These are phyloP conservation scores for Danionella dracula DNA, from an alignment of 2,797 vertebrate species.

Conservation along the genomic window DNA sequence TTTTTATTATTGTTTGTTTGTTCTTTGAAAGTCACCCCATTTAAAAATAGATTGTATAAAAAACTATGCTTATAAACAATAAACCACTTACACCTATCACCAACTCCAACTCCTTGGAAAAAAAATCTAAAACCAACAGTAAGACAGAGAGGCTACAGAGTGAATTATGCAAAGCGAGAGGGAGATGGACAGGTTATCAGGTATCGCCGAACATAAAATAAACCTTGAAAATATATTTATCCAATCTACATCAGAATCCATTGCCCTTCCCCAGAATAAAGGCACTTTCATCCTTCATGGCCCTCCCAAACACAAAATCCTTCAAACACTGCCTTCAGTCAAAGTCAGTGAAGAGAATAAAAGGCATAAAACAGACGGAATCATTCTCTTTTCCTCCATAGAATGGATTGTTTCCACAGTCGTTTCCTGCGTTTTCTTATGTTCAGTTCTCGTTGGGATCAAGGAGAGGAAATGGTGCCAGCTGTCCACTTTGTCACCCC, in stretches of 20 bases:
- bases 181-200: slow-evolving; percentile 21
- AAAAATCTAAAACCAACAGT: neutral
- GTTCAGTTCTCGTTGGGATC: slow-evolving; percentile 55
- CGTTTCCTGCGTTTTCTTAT: slow-evolving; percentile 63
- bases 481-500: slow-evolving; percentile 39
- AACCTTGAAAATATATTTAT: slow-evolving; percentile 29
- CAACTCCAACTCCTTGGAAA: too few relatives aligned
- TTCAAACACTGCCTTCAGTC: slow-evolving; percentile 16
- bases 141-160: neutral
- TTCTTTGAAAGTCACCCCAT: too few relatives aligned
- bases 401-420: slow-evolving; percentile 63
- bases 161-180: neutral
- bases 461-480: slow-evolving; percentile 49
- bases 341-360: slow-evolving; percentile 8
- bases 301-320: neutral
- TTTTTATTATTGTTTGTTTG: too few relatives aligned
- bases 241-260: slow-evolving; percentile 42
- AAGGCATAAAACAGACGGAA: slow-evolving; percentile 19
- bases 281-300: slow-evolving; percentile 30
- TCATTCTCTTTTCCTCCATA: slow-evolving; percentile 25
- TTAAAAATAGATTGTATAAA: too few relatives aligned
- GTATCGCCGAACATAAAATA: neutral
- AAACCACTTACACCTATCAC: too few relatives aligned
- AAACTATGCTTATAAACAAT: too few relatives aligned
- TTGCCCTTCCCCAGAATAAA: slow-evolving; percentile 35